phyloP scores from a whole-genome alignment of 2,113 vertebrate genomes.

The Tor tambroides region DNA sequence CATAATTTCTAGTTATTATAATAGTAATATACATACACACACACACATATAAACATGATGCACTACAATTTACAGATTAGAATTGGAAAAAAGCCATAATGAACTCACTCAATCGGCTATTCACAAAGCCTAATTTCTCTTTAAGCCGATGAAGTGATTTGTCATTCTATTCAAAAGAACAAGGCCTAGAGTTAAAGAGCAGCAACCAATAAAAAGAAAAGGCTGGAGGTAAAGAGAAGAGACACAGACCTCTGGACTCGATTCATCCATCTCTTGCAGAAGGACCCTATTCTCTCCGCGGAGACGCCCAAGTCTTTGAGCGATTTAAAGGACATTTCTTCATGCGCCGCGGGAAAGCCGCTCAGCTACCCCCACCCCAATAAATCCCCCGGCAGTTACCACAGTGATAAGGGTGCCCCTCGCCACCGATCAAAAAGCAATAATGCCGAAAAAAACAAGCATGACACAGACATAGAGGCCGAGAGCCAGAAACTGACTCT shows the following conservation, averaged over 20 bases:
- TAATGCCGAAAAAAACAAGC: slow-evolving; percentile 44
- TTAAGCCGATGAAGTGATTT: neutral
- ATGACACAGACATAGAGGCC: slow-evolving; percentile 40
- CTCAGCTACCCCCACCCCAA: slow-evolving; percentile 65
- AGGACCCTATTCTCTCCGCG: slow-evolving; percentile 75
- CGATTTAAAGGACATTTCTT: slow-evolving; percentile 78
- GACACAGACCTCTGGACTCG: slow-evolving; percentile 77
- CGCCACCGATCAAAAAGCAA: slow-evolving; percentile 47
- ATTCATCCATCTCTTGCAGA: slow-evolving; percentile 79
- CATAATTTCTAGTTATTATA: too few species aligned
- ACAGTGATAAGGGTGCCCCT: slow-evolving; percentile 47
- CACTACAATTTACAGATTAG: neutral
- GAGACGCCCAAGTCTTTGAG: slow-evolving; percentile 79
- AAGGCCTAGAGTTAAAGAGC: slow-evolving; percentile 1
- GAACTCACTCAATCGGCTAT: neutral
- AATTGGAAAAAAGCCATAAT: neutral
- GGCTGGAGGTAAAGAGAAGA: slow-evolving; percentile 57
- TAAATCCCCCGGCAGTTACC: slow-evolving; percentile 64
- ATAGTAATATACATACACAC: too few species aligned
- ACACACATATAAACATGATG: neutral
- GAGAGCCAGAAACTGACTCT: slow-evolving; percentile 25
- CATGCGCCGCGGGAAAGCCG: slow-evolving; percentile 58
- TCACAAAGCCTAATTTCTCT: slow-evolving; percentile 7
- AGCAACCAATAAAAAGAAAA: slow-evolving; percentile 18
- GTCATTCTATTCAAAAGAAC: slow-evolving; percentile 28